These are phyloP conservation scores for Otus sunia DNA, from an alignment of 2,113 vertebrate genomes.

Conservation along the genomic window DNA sequence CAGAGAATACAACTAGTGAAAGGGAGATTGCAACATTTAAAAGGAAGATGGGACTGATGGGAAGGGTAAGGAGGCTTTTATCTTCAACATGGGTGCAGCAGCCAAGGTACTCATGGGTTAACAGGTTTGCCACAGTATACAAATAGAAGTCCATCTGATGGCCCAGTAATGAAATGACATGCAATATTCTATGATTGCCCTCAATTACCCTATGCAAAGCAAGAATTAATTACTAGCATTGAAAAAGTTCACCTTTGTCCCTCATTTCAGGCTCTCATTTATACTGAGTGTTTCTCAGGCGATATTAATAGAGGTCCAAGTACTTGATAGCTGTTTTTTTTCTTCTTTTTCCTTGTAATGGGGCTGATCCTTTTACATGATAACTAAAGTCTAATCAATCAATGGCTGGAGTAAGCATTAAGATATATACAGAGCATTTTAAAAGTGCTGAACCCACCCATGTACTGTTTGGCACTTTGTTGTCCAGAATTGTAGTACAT, in stretches of 20 bases:
- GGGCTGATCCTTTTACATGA: slow-evolving; percentile 4
- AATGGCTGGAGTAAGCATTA: slow-evolving; percentile 18
- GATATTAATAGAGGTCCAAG: slow-evolving; percentile 57
- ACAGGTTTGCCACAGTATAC: slow-evolving; percentile 42
- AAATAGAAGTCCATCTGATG: slow-evolving; percentile 73
- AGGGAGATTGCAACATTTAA: slow-evolving; percentile 13
- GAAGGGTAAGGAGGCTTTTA: slow-evolving; percentile 10
- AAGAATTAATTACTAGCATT: slow-evolving; percentile 84
- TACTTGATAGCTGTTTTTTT: slow-evolving; percentile 40
- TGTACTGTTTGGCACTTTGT: slow-evolving; percentile 2
- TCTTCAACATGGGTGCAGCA: neutral
- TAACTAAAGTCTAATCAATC: slow-evolving; percentile 50
- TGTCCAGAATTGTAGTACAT: slow-evolving; percentile 40
- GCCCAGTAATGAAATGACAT: slow-evolving; percentile 78
- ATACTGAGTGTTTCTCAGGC: slow-evolving; percentile 34
- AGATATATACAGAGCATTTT: slow-evolving; percentile 17
- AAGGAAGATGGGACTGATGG: neutral
- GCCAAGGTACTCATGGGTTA: slow-evolving; percentile 58
- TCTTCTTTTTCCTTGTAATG: neutral
- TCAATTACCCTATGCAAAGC: slow-evolving; percentile 87
- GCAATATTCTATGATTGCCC: slow-evolving; percentile 79
- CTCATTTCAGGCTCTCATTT: slow-evolving; percentile 69
- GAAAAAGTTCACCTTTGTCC: slow-evolving; percentile 76
- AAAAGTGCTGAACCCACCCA: slow-evolving; percentile 33
- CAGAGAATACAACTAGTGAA: neutral